Conservation (phyloP, 2,888 invertebrate genomes). For the Drosophila gaucha region DNA sequence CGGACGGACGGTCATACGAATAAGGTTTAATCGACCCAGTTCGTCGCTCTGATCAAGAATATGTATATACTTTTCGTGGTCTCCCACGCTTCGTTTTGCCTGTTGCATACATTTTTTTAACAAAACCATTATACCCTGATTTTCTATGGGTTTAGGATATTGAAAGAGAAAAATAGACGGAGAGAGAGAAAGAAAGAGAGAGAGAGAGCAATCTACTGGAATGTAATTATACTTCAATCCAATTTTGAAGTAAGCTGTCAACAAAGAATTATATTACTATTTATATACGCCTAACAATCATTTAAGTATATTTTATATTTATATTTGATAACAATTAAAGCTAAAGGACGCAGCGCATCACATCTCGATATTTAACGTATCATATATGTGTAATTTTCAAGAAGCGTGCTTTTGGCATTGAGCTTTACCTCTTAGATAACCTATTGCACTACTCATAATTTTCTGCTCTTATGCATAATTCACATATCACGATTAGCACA, state of each 20-base stretch:
- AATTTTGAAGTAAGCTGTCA: no score
- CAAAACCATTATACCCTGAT: no score
- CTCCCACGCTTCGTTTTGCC: no score
- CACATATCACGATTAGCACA: conserved; percentile 56
- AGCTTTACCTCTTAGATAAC: conserved; percentile 31
- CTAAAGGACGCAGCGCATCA: background rate
- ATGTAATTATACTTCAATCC: no score
- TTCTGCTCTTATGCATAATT: conserved; percentile 45
- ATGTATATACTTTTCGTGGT: no score
- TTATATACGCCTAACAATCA: no score
- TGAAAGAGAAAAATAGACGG: background rate
- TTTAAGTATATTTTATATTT: background rate
- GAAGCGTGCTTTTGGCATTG: conserved; percentile 8
- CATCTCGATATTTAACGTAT: conserved; percentile 3
- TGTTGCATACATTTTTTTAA: no score
- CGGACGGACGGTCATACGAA: no score
- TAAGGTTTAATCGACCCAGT: no score
- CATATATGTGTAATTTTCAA: conserved; percentile 4
- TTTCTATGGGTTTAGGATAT: no score
- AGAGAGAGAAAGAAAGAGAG: background rate
- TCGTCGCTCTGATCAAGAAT: no score
- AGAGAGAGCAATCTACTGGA: background rate
- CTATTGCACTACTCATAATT: conserved; percentile 39
- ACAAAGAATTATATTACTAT: no score
- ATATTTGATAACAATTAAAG: background rate